phyloP scores from a whole-genome alignment of 2,113 vertebrate species.

The Capreolus pygargus region DNA sequence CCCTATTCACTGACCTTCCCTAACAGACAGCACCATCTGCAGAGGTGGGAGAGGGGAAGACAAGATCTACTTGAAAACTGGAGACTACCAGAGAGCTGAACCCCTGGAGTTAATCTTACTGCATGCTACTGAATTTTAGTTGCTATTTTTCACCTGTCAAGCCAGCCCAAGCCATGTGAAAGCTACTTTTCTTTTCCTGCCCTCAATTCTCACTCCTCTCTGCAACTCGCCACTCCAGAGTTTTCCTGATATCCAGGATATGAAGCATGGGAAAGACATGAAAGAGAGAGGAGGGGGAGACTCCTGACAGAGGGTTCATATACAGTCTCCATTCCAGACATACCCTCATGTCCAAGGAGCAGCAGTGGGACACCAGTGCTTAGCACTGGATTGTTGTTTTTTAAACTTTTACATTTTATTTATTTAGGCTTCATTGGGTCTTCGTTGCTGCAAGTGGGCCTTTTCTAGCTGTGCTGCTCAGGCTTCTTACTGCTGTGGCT shows the following conservation, averaged over 20 bases:
- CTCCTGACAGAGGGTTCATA: background rate
- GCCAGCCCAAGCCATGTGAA: background rate
- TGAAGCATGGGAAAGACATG: background rate
- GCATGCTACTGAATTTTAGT: background rate
- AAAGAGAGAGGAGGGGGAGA: background rate
- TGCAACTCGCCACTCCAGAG: background rate
- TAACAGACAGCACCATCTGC: background rate
- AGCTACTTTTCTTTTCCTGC: background rate
- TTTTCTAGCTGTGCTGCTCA: background rate
- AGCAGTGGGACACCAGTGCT: background rate
- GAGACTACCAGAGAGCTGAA: background rate
- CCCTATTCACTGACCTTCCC: background rate
- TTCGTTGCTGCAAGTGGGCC: background rate
- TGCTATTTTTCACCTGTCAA: slow-evolving; percentile 49
- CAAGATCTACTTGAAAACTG: background rate
- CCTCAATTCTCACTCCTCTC: background rate
- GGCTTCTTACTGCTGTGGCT: background rate
- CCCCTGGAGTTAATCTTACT: slow-evolving; percentile 23
- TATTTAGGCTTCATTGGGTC: background rate
- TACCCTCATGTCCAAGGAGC: background rate
- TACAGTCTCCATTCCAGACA: background rate
- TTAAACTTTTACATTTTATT: background rate
- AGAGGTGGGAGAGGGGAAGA: background rate
- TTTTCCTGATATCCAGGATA: background rate
- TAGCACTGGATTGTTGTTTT: background rate